Base-by-base conservation (phyloP, 2,888 invertebrate genomes). In the Heliothis peltigera region DNA sequence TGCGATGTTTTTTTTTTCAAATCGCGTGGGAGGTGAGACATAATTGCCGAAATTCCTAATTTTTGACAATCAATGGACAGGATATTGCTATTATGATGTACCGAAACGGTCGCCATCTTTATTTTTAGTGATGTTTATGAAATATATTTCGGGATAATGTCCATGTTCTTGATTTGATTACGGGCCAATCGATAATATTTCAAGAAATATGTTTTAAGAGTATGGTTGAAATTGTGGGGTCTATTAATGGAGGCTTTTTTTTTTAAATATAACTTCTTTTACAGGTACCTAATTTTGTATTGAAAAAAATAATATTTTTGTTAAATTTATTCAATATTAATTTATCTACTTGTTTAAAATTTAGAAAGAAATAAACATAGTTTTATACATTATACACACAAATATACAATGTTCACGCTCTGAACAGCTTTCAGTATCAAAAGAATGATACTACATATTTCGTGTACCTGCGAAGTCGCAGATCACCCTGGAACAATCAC, bases 41-140 rank as follows among this genome's bases (percentile, higher is more conserved):
- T 94, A 94, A 94, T 94, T 94, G 94, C 91, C 93, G 92, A 94
- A 92, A 94, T 94, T 93, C 93, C 93, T 89, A 92, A 93, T 92
- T 94, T 94, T 94, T 93, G 93, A 94, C 94, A 94, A 94, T 94
- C 93, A 92, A 92, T 92, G 92, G 93, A 90, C 93, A 92, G 94
- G 93, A 94, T 94, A 92, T 94, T 89, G 92, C 92, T 92, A 92
- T 94, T 94, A 93, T 93, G 89, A 91, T 87, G 87, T 85, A 87
- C 89, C 89, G 81, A 88, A 87, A 84, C 81, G 82, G 70, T 56
- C 66, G 77, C 77, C 66, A 76, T 72, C 65, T 76, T 82, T 59
- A 58, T 74, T 80, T 74, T 80, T 83, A 78, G 81, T 84, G 69
- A 69, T 75, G 82, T 81, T 87, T 85, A 84, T 77, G 75, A 85